Base-by-base conservation (phyloP, 2,797 vertebrate genomes). In the Nothura maculosa region DNA sequence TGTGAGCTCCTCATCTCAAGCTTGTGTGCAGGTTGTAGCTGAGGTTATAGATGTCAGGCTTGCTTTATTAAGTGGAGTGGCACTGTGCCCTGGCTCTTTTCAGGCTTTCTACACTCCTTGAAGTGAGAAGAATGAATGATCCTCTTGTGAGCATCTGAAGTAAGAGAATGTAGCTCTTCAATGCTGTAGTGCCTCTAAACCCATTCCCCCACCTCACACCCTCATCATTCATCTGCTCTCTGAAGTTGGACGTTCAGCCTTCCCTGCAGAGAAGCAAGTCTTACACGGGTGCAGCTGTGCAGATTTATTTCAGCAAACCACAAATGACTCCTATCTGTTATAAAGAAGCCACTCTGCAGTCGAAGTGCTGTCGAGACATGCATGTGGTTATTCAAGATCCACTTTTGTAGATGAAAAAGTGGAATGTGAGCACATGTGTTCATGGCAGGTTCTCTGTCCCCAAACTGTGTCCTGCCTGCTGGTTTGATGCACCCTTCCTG, bases 281-380 rank as follows among this genome's bases (percentile, higher is more conserved):
- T 81, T 79, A 24, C 22, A 50, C 8, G 50, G 47, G 67, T 91
- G 54, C 45, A 93, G 76, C 55, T 85, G 73, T 67, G 76, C 18
- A 63, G 20, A 76, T 89, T 73, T 90, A 85, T 75, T 83, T 72
- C 62, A 47, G 69, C 47, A 83, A 93, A 76, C 85, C 93, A 70
- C 92, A 81, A 40, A 57, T 92, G 24, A 89, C 64, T 94, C 61
- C 28, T 67, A 81, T 73, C 79, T 83, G 9, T 83, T 94, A 60
- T 73, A 43, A 66, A 91, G 66, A 67, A 96, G 79, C 79, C 86
- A 45, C 60, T 90, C 38, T 75, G 58, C 63, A 85, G 66, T 87
- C 92, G 52, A 89, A 87, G 62, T 73, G 76, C 20, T 0, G 6
- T 85, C 89, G 79, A 85, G 69, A 25, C 79, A 57, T 81, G 69